Evolutionary conservation across 1,140 invertebrate species (phyloP), one percentile per base, ranked within the genome.

Genomic region (Drosophila tani): DNA sequence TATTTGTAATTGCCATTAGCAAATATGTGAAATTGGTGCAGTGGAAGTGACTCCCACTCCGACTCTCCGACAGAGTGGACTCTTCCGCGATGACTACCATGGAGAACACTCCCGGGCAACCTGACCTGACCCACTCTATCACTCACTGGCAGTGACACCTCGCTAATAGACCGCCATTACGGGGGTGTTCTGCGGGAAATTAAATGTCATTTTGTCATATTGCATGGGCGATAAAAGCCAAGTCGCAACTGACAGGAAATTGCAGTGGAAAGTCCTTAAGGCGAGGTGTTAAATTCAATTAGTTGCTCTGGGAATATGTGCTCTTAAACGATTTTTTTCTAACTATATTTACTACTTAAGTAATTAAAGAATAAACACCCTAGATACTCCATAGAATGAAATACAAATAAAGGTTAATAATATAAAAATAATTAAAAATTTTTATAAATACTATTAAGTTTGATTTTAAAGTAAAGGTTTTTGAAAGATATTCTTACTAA

Each of bases 131-230:
- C 35, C 53, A 51, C 21, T 27, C 51, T 41, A 58, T 67, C 75
- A 60, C 21, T 79, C 45, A 70, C 15, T 40, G 7, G 27, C 49
- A 15, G 49, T 69, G 60, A 75, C 75, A 64, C 45, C 43, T 24
- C 47, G 35, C 75, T 79, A 79, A 79, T 79, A 67, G 67, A 79
- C 43, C 47, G 35, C 40, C 51, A 76, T 76, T 78, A 45, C 59
- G 46, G 32, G 27, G 49, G 24, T 45, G 50, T 62, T 67, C 53
- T 35, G 40, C 45, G 29, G 76, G 75, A 79, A 79, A 79, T 79
- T 70, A 71, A 79, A 79, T 58, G 75, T 73, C 75, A 79, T 55
- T 79, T 71, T 79, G 66, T 73, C 76, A 79, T 59, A 79, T 65
- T 79, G 75, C 67, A 71, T 65, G 78, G 15, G 46, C 43, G 38